Conservation (phyloP, 2,888 invertebrate species). For the Drosophila histrio region DNA sequence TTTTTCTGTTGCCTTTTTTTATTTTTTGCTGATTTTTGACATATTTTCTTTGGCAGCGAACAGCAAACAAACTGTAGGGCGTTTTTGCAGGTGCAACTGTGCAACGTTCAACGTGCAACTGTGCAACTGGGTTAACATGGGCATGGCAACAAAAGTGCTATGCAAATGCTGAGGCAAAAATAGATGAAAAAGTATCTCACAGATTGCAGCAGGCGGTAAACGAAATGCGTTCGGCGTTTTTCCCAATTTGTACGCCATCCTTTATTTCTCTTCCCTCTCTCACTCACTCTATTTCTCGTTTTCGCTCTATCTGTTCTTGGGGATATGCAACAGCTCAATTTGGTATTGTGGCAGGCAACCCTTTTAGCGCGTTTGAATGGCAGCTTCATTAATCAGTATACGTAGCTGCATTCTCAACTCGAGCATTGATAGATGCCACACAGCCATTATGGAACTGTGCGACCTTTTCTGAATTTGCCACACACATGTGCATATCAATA, state of each 20-base stretch:
- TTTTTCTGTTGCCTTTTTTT: slow-evolving; percentile 27
- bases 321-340: slow-evolving; percentile 73
- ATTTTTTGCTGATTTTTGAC: slow-evolving; percentile 70
- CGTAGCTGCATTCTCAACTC: slow-evolving; percentile 32
- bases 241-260: slow-evolving; percentile 61
- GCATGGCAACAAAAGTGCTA: slow-evolving; percentile 39
- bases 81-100: slow-evolving; percentile 49
- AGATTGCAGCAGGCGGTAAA: slow-evolving; percentile 55
- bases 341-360: slow-evolving; percentile 43
- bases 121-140: slow-evolving; percentile 70
- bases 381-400: slow-evolving; percentile 77
- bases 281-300: background rate
- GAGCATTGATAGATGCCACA: slow-evolving; percentile 18
- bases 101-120: slow-evolving; percentile 23
- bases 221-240: slow-evolving; percentile 57
- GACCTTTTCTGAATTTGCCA: background rate
- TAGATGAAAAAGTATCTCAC: slow-evolving; percentile 44
- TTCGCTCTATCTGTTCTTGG: background rate
- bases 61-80: slow-evolving; percentile 62
- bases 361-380: slow-evolving; percentile 64
- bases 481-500: background rate
- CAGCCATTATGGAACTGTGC: slow-evolving; percentile 9
- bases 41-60: slow-evolving; percentile 70
- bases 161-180: slow-evolving; percentile 56
- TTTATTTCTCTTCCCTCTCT: background rate